Conservation (phyloP, 2,888 invertebrate species). For the Drosophila antonietae region DNA sequence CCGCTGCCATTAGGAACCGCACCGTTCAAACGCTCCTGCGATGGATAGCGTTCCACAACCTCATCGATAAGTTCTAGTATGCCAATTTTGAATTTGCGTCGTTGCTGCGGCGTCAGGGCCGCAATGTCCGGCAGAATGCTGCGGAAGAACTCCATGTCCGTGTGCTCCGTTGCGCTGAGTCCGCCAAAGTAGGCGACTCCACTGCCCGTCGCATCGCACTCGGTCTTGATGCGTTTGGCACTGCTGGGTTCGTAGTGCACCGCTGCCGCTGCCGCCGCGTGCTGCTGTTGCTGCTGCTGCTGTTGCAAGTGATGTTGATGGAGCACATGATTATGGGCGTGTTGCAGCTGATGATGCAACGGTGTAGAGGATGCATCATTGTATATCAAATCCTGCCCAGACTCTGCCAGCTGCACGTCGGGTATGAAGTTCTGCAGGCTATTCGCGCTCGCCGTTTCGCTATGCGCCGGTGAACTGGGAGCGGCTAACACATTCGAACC, state of each 20-base stretch:
- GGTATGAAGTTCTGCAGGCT: conserved; percentile 83
- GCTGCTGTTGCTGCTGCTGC: conserved; percentile 29
- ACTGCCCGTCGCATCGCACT: conserved; percentile 73
- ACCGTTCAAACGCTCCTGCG: conserved; percentile 58
- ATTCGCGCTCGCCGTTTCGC: conserved; percentile 82
- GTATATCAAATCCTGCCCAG: conserved; percentile 64
- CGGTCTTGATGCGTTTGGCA: conserved; percentile 81
- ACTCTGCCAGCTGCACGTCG: conserved; percentile 79
- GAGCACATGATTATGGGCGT: conserved; percentile 45
- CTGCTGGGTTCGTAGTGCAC: conserved; percentile 48
- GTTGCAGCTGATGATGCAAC: conserved; percentile 51
- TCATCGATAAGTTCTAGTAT: conserved; percentile 86
- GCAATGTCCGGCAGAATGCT: conserved; percentile 86
- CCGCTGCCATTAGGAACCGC: conserved; percentile 36
- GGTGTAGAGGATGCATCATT: conserved; percentile 55
- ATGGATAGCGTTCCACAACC: conserved; percentile 82
- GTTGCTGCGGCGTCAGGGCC: conserved; percentile 85
- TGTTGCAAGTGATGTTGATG: conserved; percentile 50
- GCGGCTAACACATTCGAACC: conserved; percentile 22
- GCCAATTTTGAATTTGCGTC: conserved; percentile 86
- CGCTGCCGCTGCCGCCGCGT: conserved; percentile 37
- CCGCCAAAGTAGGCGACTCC: conserved; percentile 51
- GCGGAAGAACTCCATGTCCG: conserved; percentile 85
- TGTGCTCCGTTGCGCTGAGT: conserved; percentile 69
- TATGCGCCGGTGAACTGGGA: conserved; percentile 71